These are phyloP conservation scores for Porites lutea DNA, from an alignment of 64 coral and sea anemone genomes.

Conservation along the genomic window DNA sequence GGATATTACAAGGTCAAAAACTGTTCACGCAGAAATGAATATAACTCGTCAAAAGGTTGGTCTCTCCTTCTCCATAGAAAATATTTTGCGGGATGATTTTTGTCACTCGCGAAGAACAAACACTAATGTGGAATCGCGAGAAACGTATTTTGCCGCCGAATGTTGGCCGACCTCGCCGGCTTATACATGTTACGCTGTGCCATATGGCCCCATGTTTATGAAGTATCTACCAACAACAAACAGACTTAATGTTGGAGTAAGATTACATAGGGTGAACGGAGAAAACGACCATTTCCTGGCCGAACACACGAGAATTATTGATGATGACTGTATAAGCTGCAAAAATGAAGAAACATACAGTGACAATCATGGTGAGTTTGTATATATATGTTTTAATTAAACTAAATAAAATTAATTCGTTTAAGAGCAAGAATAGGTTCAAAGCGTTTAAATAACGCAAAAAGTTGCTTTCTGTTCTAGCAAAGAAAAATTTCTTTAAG, in stretches of 20 bases:
- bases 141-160: neutral
- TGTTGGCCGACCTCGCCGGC: neutral
- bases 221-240: neutral
- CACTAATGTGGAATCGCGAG: neutral
- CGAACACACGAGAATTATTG: neutral
- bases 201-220: neutral
- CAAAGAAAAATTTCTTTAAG: no score
- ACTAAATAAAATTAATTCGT: neutral
- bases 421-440: neutral
- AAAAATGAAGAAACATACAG: neutral
- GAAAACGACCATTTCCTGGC: neutral
- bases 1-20: neutral
- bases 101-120: neutral
- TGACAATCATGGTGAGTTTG: conserved; percentile 12
- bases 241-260: neutral
- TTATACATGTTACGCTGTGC: neutral
- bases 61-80: conserved; percentile 37
- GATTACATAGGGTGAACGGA: neutral
- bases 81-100: conserved; percentile 34
- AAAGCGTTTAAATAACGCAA: no score
- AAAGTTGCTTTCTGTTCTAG: no score
- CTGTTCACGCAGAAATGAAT: neutral
- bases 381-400: neutral
- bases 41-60: neutral
- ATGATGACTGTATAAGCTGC: neutral